phyloP scores from a whole-genome alignment of 2,888 invertebrate species.

The Pristionchus exspectatus region DNA sequence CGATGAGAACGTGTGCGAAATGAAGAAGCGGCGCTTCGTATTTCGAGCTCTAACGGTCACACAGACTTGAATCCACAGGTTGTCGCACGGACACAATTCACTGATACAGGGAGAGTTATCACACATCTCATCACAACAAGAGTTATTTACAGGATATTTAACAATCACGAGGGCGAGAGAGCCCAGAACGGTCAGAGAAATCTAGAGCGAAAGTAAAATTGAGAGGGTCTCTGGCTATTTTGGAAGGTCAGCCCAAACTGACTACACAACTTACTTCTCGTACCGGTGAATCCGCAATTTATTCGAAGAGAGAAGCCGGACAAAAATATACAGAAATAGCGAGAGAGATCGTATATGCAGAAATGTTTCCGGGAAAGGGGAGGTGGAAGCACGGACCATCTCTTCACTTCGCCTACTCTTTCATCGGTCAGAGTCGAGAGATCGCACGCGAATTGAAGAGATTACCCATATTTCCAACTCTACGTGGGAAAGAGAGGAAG shows the following conservation, averaged over 20 bases:
- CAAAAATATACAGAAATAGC: not conserved
- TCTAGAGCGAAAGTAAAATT: not conserved
- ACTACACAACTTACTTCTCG: not conserved
- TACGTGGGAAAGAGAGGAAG: not conserved
- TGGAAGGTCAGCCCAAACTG: not conserved
- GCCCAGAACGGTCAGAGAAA: not conserved
- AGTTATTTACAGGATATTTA: not conserved
- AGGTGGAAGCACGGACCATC: not conserved
- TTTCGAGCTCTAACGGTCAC: no score
- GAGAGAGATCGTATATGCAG: not conserved
- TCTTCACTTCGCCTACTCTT: not conserved
- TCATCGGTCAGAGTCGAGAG: not conserved
- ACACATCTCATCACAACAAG: not conserved
- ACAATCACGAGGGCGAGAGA: not conserved
- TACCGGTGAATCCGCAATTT: conserved; percentile 11
- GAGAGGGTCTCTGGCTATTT: not conserved
- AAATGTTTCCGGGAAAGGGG: not conserved
- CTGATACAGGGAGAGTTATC: conserved; percentile 11
- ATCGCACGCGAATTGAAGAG: not conserved
- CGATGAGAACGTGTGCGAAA: not conserved
- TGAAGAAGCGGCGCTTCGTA: no score
- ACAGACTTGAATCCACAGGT: no score
- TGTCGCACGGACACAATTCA: no score
- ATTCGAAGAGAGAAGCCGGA: not conserved
- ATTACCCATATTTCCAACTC: not conserved